Percentiles rank a stretch among this genome's conserved stretches.
Conservation (phyloP, 1,140 invertebrate species). For the Condylostylus longicornis region DNA sequence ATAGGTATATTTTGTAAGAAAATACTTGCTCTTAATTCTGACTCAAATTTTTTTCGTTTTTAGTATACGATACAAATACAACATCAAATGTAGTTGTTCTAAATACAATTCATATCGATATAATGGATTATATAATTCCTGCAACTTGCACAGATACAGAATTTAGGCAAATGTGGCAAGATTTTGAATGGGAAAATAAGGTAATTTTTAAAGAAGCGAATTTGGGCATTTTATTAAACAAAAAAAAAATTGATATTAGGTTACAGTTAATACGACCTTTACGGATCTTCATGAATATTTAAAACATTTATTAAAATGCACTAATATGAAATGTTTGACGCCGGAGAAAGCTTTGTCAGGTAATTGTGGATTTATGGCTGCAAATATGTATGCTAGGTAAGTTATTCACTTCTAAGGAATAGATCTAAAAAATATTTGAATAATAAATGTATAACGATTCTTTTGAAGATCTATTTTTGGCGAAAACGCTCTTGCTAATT, state of each 20-base stretch:
- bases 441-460: not conserved
- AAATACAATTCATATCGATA: slow-evolving; percentile 99
- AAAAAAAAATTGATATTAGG: slow-evolving; percentile 34
- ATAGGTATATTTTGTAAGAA: slow-evolving; percentile 49
- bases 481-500: slow-evolving; percentile 95
- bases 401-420: slow-evolving; percentile 3
- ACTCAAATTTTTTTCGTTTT: slow-evolving; percentile 5
- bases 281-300: slow-evolving; percentile 88
- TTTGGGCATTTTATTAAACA: not conserved
- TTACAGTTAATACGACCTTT: slow-evolving; percentile 90
- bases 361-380: slow-evolving; percentile 97
- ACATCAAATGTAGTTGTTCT: slow-evolving; percentile 93
- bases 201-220: slow-evolving; percentile 30
- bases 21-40: not conserved
- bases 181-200: slow-evolving; percentile 99
- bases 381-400: slow-evolving; percentile 86
- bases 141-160: slow-evolving; percentile 86
- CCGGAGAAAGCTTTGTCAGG: slow-evolving; percentile 89
- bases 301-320: slow-evolving; percentile 79
- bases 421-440: not conserved
- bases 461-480: slow-evolving; percentile 85
- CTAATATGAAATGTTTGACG: slow-evolving; percentile 98
- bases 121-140: slow-evolving; percentile 99
- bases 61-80: slow-evolving; percentile 89
- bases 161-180: slow-evolving; percentile 98